phyloP scores from a whole-genome alignment of 1,140 invertebrate genomes.

The Neodiprion lecontei region DNA sequence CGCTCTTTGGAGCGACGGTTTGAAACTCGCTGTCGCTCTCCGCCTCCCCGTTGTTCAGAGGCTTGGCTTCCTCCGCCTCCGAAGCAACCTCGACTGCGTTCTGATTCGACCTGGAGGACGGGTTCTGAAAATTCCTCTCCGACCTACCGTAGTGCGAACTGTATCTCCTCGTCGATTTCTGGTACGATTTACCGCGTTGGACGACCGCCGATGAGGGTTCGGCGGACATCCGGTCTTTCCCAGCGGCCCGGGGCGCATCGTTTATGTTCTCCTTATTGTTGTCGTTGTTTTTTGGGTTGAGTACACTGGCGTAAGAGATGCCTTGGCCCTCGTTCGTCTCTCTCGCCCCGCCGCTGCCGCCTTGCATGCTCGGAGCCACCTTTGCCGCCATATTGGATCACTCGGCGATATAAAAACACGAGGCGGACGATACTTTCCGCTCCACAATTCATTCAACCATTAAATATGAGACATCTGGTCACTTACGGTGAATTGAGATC shows the following conservation, averaged over 20 bases:
- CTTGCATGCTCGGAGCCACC: constrained; percentile 40
- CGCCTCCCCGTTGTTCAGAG: constrained; percentile 43
- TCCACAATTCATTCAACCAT: constrained; percentile 7
- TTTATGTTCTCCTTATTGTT: constrained; percentile 63
- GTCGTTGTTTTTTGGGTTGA: constrained; percentile 56
- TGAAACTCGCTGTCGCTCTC: constrained; percentile 55
- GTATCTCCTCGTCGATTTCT: constrained; percentile 26
- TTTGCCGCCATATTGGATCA: constrained; percentile 54
- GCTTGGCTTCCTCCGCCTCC: constrained; percentile 19
- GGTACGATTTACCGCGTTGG: constrained; percentile 37
- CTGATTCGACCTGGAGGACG: constrained; percentile 17
- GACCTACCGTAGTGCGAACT: neutral
- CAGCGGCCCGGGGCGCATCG: constrained; percentile 25
- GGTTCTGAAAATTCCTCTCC: neutral
- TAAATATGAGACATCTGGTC: neutral
- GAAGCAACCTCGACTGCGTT: neutral
- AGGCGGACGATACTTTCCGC: constrained; percentile 32
- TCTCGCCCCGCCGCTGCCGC: constrained; percentile 41
- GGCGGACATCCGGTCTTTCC: constrained; percentile 29
- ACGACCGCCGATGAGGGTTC: constrained; percentile 11
- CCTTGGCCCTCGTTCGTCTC: constrained; percentile 41
- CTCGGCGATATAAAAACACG: constrained; percentile 41
- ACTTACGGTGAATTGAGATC: neutral
- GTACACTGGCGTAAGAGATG: constrained; percentile 61
- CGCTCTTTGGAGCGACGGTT: constrained; percentile 57